Percentiles rank a stretch among this genome's conserved stretches.
Evolutionary conservation across 1,140 invertebrate species (phyloP).

Genomic region (Aphelinus atriplicis): DNA sequence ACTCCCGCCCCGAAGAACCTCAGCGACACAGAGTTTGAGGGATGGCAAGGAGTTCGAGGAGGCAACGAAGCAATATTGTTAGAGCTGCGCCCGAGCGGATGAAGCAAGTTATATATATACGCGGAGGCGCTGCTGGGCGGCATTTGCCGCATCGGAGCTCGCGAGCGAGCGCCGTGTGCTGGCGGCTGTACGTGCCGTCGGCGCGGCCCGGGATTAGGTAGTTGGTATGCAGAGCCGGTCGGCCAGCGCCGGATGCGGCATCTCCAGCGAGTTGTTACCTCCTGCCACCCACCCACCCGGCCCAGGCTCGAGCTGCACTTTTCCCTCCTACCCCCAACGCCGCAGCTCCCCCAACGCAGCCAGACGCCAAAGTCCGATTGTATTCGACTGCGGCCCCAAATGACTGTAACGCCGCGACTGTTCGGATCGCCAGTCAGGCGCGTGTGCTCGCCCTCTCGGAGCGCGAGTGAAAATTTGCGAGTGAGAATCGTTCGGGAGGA

Average conservation of each 20-base stretch:
- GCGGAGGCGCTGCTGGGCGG: constrained; percentile 29
- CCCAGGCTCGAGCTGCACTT: constrained; percentile 17
- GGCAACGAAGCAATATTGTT: constrained; percentile 43
- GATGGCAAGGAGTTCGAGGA: too few species aligned
- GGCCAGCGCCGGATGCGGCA: constrained; percentile 59
- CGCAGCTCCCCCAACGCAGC: constrained; percentile 19
- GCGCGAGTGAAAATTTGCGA: too few species aligned
- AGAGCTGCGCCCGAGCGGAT: too few species aligned
- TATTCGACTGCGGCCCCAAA: too few species aligned
- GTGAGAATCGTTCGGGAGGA: too few species aligned
- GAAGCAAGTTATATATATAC: constrained; percentile 29
- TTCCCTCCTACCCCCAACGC: constrained; percentile 30
- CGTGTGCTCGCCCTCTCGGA: too few species aligned
- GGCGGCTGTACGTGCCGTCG: constrained; percentile 47
- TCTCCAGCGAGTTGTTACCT: constrained; percentile 61
- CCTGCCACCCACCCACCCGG: constrained; percentile 25
- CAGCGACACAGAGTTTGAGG: too few species aligned
- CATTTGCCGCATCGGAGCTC: constrained; percentile 47
- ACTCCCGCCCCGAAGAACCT: background rate
- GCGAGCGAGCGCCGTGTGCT: background rate
- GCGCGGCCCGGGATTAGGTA: constrained; percentile 55
- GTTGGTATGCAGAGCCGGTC: constrained; percentile 58
- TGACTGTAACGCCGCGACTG: too few species aligned
- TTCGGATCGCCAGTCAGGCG: too few species aligned
- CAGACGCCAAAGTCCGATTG: too few species aligned